A percentile compares a stretch with the other conserved stretches of the same genome.
Evolutionary conservation across 2,888 invertebrate species (phyloP).

Genomic region (Dynastes grantii): DNA sequence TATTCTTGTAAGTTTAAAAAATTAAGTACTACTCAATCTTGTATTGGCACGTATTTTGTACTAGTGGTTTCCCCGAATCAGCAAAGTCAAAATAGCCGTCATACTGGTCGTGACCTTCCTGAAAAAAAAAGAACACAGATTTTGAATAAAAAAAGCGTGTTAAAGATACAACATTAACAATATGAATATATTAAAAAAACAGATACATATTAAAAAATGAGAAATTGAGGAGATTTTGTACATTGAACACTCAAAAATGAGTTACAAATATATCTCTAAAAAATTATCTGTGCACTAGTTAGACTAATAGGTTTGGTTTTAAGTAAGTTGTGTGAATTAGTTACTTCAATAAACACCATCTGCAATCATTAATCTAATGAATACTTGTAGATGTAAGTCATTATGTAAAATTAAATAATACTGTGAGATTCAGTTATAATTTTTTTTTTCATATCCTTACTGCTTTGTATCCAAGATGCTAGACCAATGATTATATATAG

Average conservation of each 20-base stretch:
- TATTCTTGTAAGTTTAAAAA: background rate
- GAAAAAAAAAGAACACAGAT: background rate
- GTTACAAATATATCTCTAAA: background rate
- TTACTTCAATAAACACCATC: background rate
- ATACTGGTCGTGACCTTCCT: slow-evolving; percentile 15
- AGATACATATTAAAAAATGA: slow-evolving; percentile 15
- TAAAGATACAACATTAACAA: slow-evolving; percentile 5
- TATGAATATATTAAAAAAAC: slow-evolving; percentile 28
- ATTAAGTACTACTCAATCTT: slow-evolving; percentile 14
- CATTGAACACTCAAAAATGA: slow-evolving; percentile 29
- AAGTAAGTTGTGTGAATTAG: background rate
- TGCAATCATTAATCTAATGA: slow-evolving; percentile 1
- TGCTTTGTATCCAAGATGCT: slow-evolving; percentile 64
- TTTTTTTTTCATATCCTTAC: slow-evolving; percentile 60
- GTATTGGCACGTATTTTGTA: background rate
- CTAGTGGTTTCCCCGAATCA: background rate
- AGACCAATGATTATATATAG: slow-evolving; percentile 73
- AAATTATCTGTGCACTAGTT: background rate
- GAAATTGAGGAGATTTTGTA: slow-evolving; percentile 28
- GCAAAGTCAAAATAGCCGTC: background rate
- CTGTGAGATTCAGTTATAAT: slow-evolving; percentile 53
- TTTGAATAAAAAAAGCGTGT: background rate
- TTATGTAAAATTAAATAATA: slow-evolving; percentile 29
- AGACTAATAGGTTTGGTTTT: no score
- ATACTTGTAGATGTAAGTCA: slow-evolving; percentile 19